These are phyloP conservation scores for Notiomystis cincta DNA, from an alignment of 2,113 vertebrate genomes.

Conservation along the genomic window DNA sequence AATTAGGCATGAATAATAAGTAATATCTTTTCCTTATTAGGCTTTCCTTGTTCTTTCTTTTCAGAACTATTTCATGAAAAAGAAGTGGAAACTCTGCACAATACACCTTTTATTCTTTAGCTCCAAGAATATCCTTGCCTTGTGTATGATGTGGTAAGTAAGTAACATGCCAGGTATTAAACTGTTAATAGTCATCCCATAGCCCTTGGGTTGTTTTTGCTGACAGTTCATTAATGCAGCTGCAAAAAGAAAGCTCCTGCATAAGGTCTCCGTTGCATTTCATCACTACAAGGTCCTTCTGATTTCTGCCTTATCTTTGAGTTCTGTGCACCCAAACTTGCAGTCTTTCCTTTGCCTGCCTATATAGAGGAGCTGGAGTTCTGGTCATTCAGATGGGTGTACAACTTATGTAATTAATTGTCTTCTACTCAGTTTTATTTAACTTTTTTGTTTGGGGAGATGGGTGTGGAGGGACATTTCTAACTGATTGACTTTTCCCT, in stretches of 20 bases:
- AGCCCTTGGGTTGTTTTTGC: neutral
- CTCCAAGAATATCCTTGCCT: neutral
- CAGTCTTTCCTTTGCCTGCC: neutral
- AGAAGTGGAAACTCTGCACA: neutral
- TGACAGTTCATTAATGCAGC: neutral
- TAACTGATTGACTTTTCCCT: neutral
- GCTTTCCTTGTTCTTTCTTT: neutral
- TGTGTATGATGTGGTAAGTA: neutral
- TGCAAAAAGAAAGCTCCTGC: neutral
- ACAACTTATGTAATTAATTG: neutral
- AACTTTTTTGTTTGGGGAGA: neutral
- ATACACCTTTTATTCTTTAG: neutral
- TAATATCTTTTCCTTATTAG: neutral
- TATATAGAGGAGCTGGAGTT: neutral
- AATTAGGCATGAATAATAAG: neutral
- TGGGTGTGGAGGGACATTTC: rapidly evolving
- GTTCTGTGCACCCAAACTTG: neutral
- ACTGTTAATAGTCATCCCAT: neutral
- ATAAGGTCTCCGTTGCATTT: neutral
- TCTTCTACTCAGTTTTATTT: neutral
- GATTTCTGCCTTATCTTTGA: neutral
- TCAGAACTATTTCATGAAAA: neutral
- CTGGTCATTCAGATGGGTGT: neutral
- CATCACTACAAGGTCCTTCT: neutral
- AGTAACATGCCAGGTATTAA: neutral